These are phyloP conservation scores for Pomacea canaliculata DNA, from an alignment of 2,888 invertebrate species.

Conservation along the genomic window DNA sequence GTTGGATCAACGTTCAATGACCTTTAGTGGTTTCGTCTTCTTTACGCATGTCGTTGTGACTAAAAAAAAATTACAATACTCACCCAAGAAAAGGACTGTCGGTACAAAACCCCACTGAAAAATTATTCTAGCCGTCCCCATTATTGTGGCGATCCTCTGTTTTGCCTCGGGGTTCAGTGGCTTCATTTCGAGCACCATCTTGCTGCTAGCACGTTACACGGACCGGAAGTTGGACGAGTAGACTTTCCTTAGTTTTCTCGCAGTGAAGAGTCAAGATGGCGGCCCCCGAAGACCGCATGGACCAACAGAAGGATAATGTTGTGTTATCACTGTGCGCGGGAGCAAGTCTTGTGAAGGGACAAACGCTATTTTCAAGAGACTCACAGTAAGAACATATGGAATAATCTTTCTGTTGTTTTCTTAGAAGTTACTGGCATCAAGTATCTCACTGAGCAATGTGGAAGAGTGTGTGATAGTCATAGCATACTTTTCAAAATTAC, in stretches of 20 bases:
- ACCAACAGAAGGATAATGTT: background rate
- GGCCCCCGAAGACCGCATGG: background rate
- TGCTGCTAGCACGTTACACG: background rate
- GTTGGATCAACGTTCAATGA: no score
- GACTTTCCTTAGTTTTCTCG: background rate
- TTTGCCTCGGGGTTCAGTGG: constrained; percentile 23
- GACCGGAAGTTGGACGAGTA: background rate
- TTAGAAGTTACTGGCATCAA: background rate
- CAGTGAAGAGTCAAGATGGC: background rate
- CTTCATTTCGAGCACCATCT: constrained; percentile 3
- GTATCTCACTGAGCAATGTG: background rate
- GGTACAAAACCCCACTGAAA: constrained; percentile 38
- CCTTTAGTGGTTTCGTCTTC: no score
- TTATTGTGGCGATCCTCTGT: constrained; percentile 29
- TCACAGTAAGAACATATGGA: constrained; percentile 7
- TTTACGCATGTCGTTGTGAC: no score
- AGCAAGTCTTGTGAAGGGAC: background rate
- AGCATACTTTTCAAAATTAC: no score
- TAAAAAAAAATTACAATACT: background rate
- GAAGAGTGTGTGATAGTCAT: no score
- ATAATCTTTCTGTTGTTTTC: background rate
- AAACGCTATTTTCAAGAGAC: constrained; percentile 9
- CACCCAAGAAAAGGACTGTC: constrained; percentile 33
- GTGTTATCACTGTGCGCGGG: constrained; percentile 10
- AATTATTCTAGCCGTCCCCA: constrained; percentile 24